Conservation (phyloP, 2,888 invertebrate species). For the Rhagium mordax region DNA sequence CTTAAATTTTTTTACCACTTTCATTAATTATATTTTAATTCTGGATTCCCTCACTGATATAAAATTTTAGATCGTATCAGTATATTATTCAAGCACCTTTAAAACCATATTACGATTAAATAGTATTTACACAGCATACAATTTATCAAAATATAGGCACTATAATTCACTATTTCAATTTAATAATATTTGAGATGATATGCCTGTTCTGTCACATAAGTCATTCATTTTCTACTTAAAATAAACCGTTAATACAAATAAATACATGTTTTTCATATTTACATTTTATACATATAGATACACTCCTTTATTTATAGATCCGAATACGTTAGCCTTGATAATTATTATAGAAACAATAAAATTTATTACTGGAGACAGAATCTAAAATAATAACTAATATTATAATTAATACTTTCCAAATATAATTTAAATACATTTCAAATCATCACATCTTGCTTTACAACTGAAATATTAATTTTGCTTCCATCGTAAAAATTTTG, state of each 20-base stretch:
- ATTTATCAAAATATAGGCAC: slow-evolving; percentile 53
- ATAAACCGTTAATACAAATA: slow-evolving; percentile 1
- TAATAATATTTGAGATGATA: slow-evolving; percentile 50
- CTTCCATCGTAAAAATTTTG: too few relatives aligned
- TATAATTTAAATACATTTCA: too few relatives aligned
- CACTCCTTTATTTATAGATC: background rate
- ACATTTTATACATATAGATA: background rate
- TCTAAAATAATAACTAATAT: background rate
- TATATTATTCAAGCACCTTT: background rate
- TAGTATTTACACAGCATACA: slow-evolving; percentile 20
- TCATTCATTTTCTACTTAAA: background rate
- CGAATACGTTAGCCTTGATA: background rate
- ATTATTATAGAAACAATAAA: background rate
- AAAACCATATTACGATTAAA: background rate
- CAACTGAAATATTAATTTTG: too few relatives aligned
- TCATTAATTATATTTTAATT: too few relatives aligned
- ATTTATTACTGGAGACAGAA: background rate
- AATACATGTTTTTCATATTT: background rate
- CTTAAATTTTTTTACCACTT: too few relatives aligned
- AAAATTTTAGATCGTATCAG: too few relatives aligned
- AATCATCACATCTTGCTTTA: too few relatives aligned
- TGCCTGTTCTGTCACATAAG: slow-evolving; percentile 43
- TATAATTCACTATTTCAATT: slow-evolving; percentile 49
- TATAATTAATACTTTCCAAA: too few relatives aligned
- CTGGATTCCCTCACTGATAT: too few relatives aligned